These are phyloP conservation scores for Phortica okadai DNA, from an alignment of 2,888 invertebrate species.

Conservation along the genomic window DNA sequence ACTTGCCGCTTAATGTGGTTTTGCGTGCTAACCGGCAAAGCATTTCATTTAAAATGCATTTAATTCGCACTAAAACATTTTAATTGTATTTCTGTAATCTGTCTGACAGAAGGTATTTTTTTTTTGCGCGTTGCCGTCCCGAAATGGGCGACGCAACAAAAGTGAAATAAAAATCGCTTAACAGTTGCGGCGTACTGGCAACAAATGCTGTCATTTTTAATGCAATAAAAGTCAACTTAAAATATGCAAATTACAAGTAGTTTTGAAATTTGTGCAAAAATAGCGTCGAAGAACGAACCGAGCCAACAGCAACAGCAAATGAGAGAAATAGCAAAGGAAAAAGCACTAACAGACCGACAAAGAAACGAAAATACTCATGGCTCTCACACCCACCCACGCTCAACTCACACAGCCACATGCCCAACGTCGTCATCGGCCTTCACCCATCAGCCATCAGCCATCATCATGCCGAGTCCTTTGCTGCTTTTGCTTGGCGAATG, in stretches of 20 bases:
- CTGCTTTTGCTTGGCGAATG: not conserved
- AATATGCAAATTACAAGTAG: slow-evolving; percentile 71
- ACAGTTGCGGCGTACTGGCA: slow-evolving; percentile 64
- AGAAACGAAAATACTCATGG: slow-evolving; percentile 10
- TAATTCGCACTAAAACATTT: slow-evolving; percentile 70
- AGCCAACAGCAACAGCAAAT: slow-evolving; percentile 15
- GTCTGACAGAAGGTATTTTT: slow-evolving; percentile 62
- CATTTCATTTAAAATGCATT: slow-evolving; percentile 70
- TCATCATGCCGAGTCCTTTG: not conserved
- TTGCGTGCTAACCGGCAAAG: slow-evolving; percentile 53
- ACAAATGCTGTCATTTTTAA: slow-evolving; percentile 68
- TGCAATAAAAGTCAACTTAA: slow-evolving; percentile 74
- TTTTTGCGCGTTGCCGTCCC: not conserved
- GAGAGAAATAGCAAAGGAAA: slow-evolving; percentile 6
- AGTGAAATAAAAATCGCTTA: slow-evolving; percentile 44
- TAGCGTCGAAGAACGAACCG: slow-evolving; percentile 46
- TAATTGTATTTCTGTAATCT: slow-evolving; percentile 70
- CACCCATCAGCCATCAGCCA: not conserved
- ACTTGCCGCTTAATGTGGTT: slow-evolving; percentile 35
- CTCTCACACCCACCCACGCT: not conserved
- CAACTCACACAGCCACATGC: not conserved
- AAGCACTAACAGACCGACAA: slow-evolving; percentile 18
- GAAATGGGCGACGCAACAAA: not conserved
- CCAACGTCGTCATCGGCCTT: not conserved
- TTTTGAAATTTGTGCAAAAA: slow-evolving; percentile 65